phyloP scores from a whole-genome alignment of 2,113 vertebrate genomes.

The Cynocephalus volans region DNA sequence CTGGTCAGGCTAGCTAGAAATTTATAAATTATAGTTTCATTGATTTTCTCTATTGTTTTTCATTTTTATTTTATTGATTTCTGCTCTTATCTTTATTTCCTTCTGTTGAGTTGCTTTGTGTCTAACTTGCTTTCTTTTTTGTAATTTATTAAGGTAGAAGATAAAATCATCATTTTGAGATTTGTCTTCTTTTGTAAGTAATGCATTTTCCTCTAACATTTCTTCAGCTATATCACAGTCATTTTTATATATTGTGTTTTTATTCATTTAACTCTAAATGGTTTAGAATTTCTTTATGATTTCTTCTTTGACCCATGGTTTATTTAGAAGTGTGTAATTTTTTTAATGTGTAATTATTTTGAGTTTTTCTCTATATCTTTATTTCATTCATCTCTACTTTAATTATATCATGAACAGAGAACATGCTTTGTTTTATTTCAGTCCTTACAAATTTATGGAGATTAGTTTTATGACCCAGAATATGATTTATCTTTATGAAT shows the following conservation, averaged over 20 bases:
- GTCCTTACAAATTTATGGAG: neutral
- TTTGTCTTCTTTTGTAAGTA: slow-evolving; percentile 1
- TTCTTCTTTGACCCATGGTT: neutral
- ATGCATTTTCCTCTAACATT: neutral
- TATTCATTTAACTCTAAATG: neutral
- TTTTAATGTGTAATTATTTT: neutral
- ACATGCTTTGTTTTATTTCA: neutral
- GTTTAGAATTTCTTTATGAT: neutral
- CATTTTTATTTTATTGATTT: slow-evolving; percentile 26
- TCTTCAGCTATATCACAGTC: neutral
- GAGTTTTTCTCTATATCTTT: neutral
- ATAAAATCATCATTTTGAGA: neutral
- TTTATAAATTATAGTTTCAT: neutral
- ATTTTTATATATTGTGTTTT: neutral
- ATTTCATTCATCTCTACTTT: neutral
- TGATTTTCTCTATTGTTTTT: neutral
- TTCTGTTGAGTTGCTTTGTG: neutral
- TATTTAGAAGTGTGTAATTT: neutral
- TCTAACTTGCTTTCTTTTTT: slow-evolving; percentile 6
- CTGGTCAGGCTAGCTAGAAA: neutral
- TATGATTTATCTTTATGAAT: neutral
- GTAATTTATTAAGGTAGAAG: neutral
- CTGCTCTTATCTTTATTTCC: neutral
- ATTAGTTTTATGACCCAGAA: neutral
- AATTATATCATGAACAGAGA: neutral